These are phyloP conservation scores for Ormyrus pomaceus DNA, from an alignment of 2,888 invertebrate genomes.

Conservation along the genomic window DNA sequence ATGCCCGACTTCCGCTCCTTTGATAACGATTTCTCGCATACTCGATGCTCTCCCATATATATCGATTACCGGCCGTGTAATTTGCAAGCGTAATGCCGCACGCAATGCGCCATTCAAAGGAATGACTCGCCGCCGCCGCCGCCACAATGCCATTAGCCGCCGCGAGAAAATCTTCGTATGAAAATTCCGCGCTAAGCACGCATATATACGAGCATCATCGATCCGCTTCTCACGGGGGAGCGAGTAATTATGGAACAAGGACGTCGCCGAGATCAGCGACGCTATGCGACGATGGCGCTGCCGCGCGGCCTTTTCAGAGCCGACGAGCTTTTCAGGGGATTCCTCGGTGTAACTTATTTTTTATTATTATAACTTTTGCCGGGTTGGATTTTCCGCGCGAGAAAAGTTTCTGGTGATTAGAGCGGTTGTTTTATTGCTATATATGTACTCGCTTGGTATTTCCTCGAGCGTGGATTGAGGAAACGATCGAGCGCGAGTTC, in stretches of 20 bases:
- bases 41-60: neutral
- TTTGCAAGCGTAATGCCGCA: neutral
- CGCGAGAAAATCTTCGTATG: neutral
- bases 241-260: constrained; percentile 39
- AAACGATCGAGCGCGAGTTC: neutral
- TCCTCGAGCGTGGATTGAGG: neutral
- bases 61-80: neutral
- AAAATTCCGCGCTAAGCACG: neutral
- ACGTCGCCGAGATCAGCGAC: constrained; percentile 15
- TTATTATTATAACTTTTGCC: too few species aligned
- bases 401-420: too few species aligned
- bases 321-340: too few species aligned
- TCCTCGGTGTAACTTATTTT: too few species aligned
- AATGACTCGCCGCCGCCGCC: neutral
- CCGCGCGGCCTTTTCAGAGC: too few species aligned
- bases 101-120: too few species aligned
- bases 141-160: neutral
- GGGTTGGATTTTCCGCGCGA: too few species aligned
- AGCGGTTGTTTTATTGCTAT: too few species aligned
- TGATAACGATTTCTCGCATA: neutral
- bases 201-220: constrained; percentile 61
- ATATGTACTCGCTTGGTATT: too few species aligned
- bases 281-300: neutral
- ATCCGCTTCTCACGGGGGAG: constrained; percentile 70
- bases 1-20: neutral